Evolutionary conservation across 2,888 invertebrate genomes (phyloP), one percentile per base, ranked within the genome.

Genomic region (Trichogramma evanescens): DNA sequence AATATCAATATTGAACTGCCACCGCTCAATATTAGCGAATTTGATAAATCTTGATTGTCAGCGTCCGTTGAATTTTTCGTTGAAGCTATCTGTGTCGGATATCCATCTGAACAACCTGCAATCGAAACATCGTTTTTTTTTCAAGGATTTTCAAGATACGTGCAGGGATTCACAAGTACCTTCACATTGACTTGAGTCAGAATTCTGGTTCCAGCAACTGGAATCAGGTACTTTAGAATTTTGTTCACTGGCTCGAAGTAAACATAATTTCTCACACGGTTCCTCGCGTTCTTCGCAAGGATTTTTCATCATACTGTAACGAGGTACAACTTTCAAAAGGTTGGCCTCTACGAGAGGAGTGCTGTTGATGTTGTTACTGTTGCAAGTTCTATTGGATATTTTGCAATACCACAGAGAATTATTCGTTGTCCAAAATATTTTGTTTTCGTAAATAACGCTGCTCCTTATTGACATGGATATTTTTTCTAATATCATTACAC

Each of bases 401-500:
- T 40, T 8, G 26, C 61, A 61, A 26, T 26, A 26, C 26, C 26
- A 26, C 26, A 26, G 3, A 26, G 13, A 26, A 26, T 26, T 26
- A 26, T 26, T 26, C 1, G 50, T 44, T 1, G 56, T 56, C 61
- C 61, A 61, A 49, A 50, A 61, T 4, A 61, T 40, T 6, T 13
- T 53, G 10, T 56, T 54, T 26, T 61, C 61, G 38, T 49, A 53
- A 6, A 56, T 8, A 1, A 50, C 40, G 43, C 56, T n/a, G 40
- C 61, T 61, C 6, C 26, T n/a, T 1, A 61, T 40, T 5, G 45
- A 43, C 56, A 61, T 56, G n/a, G 53, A 50, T 8, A 56, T 53
- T 4, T 10, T 4, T 3, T 9, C 45, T 6, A 61, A 50, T 1
- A 8, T 49, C 9, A 9, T 6, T 1, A 53, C 53, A n/a, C 46